Evolutionary conservation across 2,113 vertebrate species (phyloP).

Genomic region (Rhombomys opimus): DNA sequence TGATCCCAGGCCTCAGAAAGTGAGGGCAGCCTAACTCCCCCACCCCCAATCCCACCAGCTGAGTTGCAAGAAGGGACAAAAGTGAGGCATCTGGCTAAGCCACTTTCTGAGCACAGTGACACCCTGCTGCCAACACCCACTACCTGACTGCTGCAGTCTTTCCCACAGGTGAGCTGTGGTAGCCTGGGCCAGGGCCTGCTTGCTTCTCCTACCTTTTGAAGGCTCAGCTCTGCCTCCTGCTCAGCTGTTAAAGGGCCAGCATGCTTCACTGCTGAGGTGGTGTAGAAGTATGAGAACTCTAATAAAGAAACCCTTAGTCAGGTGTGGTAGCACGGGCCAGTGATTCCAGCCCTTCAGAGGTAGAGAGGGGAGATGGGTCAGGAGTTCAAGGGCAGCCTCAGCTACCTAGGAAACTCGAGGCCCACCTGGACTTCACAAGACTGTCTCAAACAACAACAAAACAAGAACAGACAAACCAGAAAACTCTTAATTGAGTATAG

Average conservation of each 20-base stretch:
- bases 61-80: conserved; percentile 32
- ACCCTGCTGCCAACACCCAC: conserved; percentile 51
- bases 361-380: neutral
- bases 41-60: neutral
- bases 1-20: neutral
- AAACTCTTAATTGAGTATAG: neutral
- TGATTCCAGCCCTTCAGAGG: neutral
- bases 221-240: conserved; percentile 35
- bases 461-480: neutral
- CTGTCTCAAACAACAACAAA: neutral
- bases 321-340: neutral
- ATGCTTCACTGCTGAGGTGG: neutral
- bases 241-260: conserved; percentile 72
- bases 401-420: neutral
- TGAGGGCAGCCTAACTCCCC: neutral
- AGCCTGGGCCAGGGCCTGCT: neutral
- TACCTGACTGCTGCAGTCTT: neutral
- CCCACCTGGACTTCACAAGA: neutral
- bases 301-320: neutral
- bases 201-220: conserved; percentile 56
- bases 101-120: neutral
- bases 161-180: neutral
- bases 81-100: neutral
- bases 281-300: conserved; percentile 3
- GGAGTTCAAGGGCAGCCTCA: neutral